Conservation (phyloP, 2,797 vertebrate genomes). For the Poecilia velifera region DNA sequence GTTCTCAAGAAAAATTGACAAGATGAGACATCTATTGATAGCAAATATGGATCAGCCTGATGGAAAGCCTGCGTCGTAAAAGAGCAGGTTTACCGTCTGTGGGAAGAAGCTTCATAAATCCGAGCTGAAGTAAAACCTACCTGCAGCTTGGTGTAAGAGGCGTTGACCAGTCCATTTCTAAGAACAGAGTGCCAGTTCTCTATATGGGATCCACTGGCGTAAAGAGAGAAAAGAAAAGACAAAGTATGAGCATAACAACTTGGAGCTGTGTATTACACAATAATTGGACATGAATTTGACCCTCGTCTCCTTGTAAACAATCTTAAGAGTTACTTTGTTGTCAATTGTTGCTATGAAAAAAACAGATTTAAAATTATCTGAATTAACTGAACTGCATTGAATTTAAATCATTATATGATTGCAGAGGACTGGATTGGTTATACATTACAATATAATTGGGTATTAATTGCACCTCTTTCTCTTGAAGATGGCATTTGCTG, state of each 20-base stretch:
- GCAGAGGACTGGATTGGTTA: neutral
- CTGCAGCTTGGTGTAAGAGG: slow-evolving; percentile 99
- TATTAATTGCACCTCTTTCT: neutral
- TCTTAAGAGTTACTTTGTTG: neutral
- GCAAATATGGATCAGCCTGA: slow-evolving; percentile 79
- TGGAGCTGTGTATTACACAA: neutral
- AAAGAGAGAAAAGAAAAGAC: slow-evolving; percentile 53
- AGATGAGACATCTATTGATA: slow-evolving; percentile 76
- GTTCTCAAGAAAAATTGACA: slow-evolving; percentile 54
- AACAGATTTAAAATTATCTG: neutral
- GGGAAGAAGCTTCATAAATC: slow-evolving; percentile 64
- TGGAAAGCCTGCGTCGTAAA: slow-evolving; percentile 59
- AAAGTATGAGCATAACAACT: slow-evolving; percentile 30
- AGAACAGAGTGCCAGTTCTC: slow-evolving; percentile 99
- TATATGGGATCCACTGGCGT: slow-evolving; percentile 97
- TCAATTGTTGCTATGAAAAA: neutral
- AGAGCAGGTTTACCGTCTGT: slow-evolving; percentile 69
- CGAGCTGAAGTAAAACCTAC: slow-evolving; percentile 78
- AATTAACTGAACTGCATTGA: neutral
- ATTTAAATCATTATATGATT: neutral
- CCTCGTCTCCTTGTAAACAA: neutral
- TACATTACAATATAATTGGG: neutral
- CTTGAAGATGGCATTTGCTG: neutral
- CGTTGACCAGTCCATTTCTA: slow-evolving; percentile 98
- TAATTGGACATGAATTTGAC: neutral